A percentile compares a stretch with the other conserved stretches of the same genome.
phyloP scores from a whole-genome alignment of 2,797 vertebrate genomes.

The Apogon hyalosoma region DNA sequence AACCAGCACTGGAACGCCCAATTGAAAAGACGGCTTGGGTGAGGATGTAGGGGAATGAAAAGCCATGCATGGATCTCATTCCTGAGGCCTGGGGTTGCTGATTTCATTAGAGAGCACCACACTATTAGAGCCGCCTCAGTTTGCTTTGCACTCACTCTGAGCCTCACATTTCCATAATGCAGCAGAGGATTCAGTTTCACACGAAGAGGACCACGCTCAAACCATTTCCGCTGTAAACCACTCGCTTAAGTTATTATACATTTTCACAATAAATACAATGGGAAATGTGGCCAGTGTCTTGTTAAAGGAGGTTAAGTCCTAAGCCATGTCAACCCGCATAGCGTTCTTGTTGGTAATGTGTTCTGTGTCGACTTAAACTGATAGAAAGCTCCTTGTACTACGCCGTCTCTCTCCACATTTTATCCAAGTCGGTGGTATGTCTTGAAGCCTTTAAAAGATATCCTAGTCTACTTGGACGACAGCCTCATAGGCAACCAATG shows the following conservation, averaged over 20 bases:
- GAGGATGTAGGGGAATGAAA: conserved; percentile 74
- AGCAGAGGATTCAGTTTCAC: conserved; percentile 79
- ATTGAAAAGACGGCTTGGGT: conserved; percentile 70
- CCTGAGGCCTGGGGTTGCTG: conserved; percentile 80
- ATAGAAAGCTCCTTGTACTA: conserved; percentile 10
- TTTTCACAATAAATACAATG: conserved; percentile 82
- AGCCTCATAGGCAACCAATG: conserved; percentile 39
- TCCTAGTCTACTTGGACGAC: background rate
- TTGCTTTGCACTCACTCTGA: conserved; percentile 76
- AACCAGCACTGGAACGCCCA: conserved; percentile 59
- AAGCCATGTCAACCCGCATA: conserved; percentile 51
- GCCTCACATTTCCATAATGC: conserved; percentile 81
- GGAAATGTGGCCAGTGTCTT: conserved; percentile 68
- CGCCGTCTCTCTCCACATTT: conserved; percentile 11
- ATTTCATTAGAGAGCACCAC: conserved; percentile 83
- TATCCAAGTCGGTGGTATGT: background rate
- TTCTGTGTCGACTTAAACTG: conserved; percentile 35
- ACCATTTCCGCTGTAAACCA: conserved; percentile 82
- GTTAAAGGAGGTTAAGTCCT: conserved; percentile 62
- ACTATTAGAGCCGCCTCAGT: conserved; percentile 81
- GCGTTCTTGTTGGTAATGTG: conserved; percentile 34
- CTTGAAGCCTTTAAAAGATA: conserved; percentile 25
- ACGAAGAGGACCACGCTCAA: conserved; percentile 65
- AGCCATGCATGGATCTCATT: conserved; percentile 71
- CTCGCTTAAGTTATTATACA: conserved; percentile 77